Conservation (phyloP, 1,140 invertebrate species). For the Diorhabda carinulata region DNA sequence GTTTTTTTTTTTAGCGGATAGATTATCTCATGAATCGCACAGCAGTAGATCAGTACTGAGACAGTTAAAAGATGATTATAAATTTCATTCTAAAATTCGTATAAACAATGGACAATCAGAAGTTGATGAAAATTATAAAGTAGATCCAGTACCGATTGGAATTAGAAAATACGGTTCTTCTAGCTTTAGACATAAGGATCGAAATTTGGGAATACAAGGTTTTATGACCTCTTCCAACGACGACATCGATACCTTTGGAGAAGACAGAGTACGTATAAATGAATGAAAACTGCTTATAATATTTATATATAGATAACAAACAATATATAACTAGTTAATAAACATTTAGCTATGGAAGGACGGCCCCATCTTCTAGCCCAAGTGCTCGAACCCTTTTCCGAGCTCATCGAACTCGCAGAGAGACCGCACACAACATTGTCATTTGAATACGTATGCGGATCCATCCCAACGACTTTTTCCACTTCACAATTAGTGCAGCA, state of each 20-base stretch:
- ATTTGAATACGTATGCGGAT: no score
- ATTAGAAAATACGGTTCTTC: slow-evolving; percentile 38
- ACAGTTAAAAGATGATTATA: slow-evolving; percentile 46
- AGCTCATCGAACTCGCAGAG: no score
- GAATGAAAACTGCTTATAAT: no score
- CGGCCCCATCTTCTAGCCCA: no score
- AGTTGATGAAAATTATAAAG: slow-evolving; percentile 31
- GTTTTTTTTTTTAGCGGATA: slow-evolving; percentile 41
- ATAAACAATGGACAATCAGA: slow-evolving; percentile 28
- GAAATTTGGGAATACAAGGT: slow-evolving; percentile 31
- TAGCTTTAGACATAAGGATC: slow-evolving; percentile 40
- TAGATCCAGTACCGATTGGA: slow-evolving; percentile 24
- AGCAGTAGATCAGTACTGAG: slow-evolving; percentile 47
- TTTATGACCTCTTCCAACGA: slow-evolving; percentile 18
- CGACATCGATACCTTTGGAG: background rate
- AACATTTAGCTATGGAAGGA: no score
- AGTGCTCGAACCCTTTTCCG: no score
- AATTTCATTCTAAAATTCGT: slow-evolving; percentile 35
- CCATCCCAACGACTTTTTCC: no score
- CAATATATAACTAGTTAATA: no score
- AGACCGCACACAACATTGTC: no score
- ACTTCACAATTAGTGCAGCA: no score
- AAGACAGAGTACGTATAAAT: background rate
- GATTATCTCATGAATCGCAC: slow-evolving; percentile 49
- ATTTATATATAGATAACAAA: no score